Conservation (phyloP, 1,140 invertebrate genomes). For the Tigriopus japonicus region DNA sequence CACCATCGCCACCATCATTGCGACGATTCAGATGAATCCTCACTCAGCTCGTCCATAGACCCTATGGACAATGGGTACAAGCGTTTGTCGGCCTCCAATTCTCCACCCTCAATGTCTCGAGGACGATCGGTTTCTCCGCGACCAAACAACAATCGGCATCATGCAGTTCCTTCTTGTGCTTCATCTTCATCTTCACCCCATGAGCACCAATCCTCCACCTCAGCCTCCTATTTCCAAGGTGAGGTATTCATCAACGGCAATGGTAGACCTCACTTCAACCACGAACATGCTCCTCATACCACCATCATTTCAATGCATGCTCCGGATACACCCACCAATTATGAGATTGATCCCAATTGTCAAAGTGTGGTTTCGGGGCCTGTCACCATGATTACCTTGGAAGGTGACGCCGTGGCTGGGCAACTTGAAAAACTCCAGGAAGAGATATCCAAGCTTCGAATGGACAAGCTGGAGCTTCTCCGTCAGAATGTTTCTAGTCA, state of each 20-base stretch:
- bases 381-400: slow-evolving; percentile 12
- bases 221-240: too few species aligned
- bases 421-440: slow-evolving; percentile 9
- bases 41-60: too few species aligned
- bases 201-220: too few species aligned
- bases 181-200: too few species aligned
- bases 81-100: too few species aligned
- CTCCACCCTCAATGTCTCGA: too few species aligned
- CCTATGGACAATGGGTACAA: too few species aligned
- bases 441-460: slow-evolving; percentile 7
- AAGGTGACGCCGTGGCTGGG: slow-evolving; percentile 6
- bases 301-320: not conserved
- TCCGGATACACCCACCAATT: not conserved
- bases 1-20: too few species aligned
- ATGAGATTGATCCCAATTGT: not conserved
- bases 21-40: too few species aligned
- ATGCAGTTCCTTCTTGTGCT: too few species aligned
- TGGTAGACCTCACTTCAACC: not conserved
- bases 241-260: not conserved
- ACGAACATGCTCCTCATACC: not conserved
- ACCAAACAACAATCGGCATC: too few species aligned
- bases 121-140: too few species aligned
- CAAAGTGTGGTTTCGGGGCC: not conserved
- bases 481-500: slow-evolving; percentile 3
- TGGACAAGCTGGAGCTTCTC: slow-evolving; percentile 12